These are phyloP conservation scores for Branchipolynoe longqiensis DNA, from an alignment of 2,888 invertebrate species.

Conservation along the genomic window DNA sequence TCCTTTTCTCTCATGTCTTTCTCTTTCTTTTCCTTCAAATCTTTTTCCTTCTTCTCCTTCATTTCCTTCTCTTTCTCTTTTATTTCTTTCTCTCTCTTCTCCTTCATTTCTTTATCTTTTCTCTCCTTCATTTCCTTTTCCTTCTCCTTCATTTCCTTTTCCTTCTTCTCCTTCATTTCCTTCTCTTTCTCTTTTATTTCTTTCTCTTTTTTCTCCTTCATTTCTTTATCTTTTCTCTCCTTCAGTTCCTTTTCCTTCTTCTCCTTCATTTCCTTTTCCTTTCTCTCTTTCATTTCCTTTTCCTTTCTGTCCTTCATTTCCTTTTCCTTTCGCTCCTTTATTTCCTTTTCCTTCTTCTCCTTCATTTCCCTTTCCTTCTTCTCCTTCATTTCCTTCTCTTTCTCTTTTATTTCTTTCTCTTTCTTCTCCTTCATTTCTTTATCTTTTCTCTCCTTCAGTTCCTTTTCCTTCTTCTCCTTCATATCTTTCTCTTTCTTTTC, in stretches of 20 bases:
- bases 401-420: neutral
- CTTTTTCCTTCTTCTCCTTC: neutral
- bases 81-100: neutral
- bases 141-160: neutral
- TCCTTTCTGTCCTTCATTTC: neutral
- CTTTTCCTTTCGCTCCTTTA: too few species aligned
- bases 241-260: neutral
- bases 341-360: too few species aligned
- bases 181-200: constrained; percentile 1
- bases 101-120: neutral
- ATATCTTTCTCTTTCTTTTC: neutral
- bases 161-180: neutral
- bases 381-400: neutral
- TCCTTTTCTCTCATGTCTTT: neutral
- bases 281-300: neutral
- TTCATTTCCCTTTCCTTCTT: neutral
- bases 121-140: neutral
- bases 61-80: neutral
- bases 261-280: neutral
- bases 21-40: neutral
- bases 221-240: constrained; percentile 50
- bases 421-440: neutral
- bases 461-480: neutral
- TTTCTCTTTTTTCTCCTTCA: constrained; percentile 48
- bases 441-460: neutral